These are phyloP conservation scores for Odobenus rosmarus DNA, from an alignment of 2,113 vertebrate genomes.

Conservation along the genomic window DNA sequence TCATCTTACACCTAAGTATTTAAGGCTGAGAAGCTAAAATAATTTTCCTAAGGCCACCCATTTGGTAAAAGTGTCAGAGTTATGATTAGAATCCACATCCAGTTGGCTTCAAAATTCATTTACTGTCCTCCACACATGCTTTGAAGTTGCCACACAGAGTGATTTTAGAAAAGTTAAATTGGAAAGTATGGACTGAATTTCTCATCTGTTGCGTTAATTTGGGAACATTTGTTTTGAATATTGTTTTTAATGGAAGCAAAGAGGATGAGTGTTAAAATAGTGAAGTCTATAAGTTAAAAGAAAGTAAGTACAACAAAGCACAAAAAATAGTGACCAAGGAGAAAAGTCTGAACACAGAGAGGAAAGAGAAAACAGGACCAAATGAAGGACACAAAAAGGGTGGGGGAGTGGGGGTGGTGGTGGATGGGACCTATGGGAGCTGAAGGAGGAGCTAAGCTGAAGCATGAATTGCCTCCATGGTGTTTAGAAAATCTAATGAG, in stretches of 20 bases:
- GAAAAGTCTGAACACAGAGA: neutral
- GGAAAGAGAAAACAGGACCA: neutral
- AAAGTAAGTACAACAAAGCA: neutral
- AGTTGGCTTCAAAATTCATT: constrained; percentile 25
- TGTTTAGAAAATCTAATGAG: constrained; percentile 38
- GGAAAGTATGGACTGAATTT: neutral
- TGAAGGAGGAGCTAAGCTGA: neutral
- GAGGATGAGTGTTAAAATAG: neutral
- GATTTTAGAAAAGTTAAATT: neutral
- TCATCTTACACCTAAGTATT: neutral
- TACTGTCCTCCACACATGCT: neutral
- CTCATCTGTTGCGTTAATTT: neutral
- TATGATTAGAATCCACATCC: constrained; percentile 21
- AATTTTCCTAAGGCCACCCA: constrained; percentile 46
- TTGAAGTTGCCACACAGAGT: neutral
- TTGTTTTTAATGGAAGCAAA: neutral
- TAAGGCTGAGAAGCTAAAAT: constrained; percentile 41
- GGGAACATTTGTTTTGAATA: neutral
- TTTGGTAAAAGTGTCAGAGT: constrained; percentile 51
- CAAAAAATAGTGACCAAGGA: neutral
- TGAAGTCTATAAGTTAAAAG: neutral
- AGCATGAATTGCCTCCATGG: neutral
- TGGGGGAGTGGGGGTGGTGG: rapidly evolving
- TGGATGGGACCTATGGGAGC: neutral
- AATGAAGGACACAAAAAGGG: neutral